These are phyloP conservation scores for Podabrus alpinus DNA, from an alignment of 2,888 invertebrate genomes.

Conservation along the genomic window DNA sequence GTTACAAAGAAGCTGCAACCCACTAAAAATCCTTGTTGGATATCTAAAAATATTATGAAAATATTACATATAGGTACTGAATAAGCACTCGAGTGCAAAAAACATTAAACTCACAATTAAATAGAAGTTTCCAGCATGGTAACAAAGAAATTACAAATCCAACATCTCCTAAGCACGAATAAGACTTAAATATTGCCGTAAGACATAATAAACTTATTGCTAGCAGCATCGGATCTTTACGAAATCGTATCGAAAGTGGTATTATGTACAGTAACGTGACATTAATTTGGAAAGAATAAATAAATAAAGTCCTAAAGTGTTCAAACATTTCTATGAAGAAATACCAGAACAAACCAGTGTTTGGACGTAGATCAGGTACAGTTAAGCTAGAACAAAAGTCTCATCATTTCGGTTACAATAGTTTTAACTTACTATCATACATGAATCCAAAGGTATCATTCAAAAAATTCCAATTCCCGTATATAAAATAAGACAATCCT, in stretches of 20 bases:
- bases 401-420: not conserved
- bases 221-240: conserved; percentile 78
- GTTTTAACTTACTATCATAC: conserved; percentile 59
- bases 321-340: conserved; percentile 99
- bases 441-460: conserved; percentile 61
- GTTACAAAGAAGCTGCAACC: conserved; percentile 89
- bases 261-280: conserved; percentile 88
- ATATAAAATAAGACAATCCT: conserved; percentile 26
- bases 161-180: conserved; percentile 95
- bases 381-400: conserved; percentile 68
- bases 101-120: conserved; percentile 71
- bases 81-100: not conserved
- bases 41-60: conserved; percentile 64
- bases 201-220: conserved; percentile 80
- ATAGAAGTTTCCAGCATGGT: conserved; percentile 89
- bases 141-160: conserved; percentile 88
- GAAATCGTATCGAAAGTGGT: conserved; percentile 80
- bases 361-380: conserved; percentile 93
- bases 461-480: conserved; percentile 58
- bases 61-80: not conserved
- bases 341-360: conserved; percentile 98
- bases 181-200: conserved; percentile 92
- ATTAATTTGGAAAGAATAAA: conserved; percentile 96
- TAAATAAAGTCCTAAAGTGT: conserved; percentile 93
- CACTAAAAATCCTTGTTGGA: conserved; percentile 93